Conservation (phyloP, 2,797 vertebrate genomes). For the Columba guinea region DNA sequence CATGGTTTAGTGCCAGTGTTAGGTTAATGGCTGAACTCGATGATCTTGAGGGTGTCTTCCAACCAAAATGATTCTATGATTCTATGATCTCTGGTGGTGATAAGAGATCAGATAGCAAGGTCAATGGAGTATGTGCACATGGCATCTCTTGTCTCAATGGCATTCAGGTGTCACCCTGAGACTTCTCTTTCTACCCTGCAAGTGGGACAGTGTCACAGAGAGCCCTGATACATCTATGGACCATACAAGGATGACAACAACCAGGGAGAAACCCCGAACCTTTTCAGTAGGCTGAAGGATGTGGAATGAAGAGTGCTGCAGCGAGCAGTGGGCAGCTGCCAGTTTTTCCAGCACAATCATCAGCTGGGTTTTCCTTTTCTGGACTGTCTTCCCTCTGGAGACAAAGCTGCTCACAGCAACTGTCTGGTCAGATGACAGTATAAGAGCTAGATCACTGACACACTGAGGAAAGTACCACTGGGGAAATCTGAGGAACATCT, state of each 20-base stretch:
- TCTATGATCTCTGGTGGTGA: background rate
- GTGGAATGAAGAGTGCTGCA: background rate
- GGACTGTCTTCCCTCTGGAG: background rate
- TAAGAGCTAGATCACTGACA: background rate
- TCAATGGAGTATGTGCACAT: background rate
- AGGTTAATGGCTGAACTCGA: no score
- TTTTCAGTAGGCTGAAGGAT: background rate
- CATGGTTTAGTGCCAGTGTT: no score
- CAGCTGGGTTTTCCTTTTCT: background rate
- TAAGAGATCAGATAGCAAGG: background rate
- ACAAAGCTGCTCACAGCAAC: background rate
- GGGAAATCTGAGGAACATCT: background rate
- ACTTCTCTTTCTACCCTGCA: background rate
- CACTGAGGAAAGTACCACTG: background rate
- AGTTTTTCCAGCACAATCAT: background rate
- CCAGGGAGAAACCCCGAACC: background rate
- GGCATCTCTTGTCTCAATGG: background rate
- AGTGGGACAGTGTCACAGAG: background rate
- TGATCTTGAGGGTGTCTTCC: no score
- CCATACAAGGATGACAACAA: background rate
- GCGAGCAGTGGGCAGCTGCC: background rate
- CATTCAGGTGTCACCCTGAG: rapidly evolving
- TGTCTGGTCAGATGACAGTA: background rate
- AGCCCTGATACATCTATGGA: background rate
- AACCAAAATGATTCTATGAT: no score